Percentiles rank a stretch among this genome's conserved stretches.
Conservation (phyloP, 2,797 vertebrate species). For the Crocodylus rhombifer region DNA sequence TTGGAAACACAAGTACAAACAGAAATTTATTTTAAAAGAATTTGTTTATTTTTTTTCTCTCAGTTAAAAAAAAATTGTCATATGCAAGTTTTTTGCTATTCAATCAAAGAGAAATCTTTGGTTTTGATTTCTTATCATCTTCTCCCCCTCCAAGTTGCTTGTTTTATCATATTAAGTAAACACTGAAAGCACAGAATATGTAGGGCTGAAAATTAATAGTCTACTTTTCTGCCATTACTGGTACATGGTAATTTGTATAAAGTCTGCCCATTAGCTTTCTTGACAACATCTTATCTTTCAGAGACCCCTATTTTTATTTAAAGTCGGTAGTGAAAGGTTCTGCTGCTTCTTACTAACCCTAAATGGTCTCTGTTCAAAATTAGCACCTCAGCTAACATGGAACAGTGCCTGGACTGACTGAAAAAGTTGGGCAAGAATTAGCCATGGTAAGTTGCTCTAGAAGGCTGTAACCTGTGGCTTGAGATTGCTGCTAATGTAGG, state of each 20-base stretch:
- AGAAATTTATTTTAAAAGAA: neutral
- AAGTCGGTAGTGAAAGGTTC: too few relatives aligned
- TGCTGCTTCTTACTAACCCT: neutral
- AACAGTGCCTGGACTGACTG: neutral
- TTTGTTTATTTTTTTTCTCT: neutral
- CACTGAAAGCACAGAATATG: slow-evolving; percentile 58
- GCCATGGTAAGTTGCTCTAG: neutral
- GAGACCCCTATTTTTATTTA: neutral
- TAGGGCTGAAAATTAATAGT: slow-evolving; percentile 67
- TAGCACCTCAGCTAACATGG: neutral
- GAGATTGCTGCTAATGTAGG: neutral
- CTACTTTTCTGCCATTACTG: slow-evolving; percentile 58
- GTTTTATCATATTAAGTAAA: slow-evolving; percentile 61
- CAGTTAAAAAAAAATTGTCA: neutral
- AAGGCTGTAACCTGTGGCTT: neutral
- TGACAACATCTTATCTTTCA: slow-evolving; percentile 69
- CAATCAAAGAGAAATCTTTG: slow-evolving; percentile 55
- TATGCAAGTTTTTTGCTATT: slow-evolving; percentile 52
- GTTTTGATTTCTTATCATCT: slow-evolving; percentile 39
- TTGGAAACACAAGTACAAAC: slow-evolving; percentile 48
- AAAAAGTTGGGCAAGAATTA: neutral
- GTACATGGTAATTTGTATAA: slow-evolving; percentile 77
- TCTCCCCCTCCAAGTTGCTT: slow-evolving; percentile 7
- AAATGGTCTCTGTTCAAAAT: neutral
- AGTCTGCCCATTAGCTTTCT: slow-evolving; percentile 78